phyloP scores from a whole-genome alignment of 2,888 invertebrate species.

The Eustalomyia histrio region DNA sequence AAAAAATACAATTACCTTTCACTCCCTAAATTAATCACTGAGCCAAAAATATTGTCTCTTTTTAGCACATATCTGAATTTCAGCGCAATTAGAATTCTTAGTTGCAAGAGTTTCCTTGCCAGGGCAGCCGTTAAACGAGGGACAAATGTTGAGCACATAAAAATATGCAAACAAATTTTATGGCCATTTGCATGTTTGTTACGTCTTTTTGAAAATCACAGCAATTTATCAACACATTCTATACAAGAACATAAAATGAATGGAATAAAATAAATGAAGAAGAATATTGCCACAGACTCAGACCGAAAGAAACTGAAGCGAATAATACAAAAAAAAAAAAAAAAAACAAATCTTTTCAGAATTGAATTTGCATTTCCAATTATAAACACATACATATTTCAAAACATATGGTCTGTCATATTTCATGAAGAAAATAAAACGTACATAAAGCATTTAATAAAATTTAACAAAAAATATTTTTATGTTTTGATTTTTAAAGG shows the following conservation, averaged over 20 bases:
- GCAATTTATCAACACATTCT: constrained; percentile 59
- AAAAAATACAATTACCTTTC: too few species aligned
- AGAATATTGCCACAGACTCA: constrained; percentile 12
- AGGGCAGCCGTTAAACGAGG: not conserved
- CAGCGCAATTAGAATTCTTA: too few species aligned
- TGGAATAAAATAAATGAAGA: constrained; percentile 28
- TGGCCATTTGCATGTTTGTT: constrained; percentile 57
- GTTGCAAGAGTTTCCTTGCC: too few species aligned
- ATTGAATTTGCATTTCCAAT: constrained; percentile 61
- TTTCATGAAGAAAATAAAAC: constrained; percentile 31
- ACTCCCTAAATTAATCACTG: too few species aligned
- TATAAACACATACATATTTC: constrained; percentile 28
- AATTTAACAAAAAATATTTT: constrained; percentile 4
- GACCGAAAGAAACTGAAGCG: not conserved
- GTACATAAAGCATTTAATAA: constrained; percentile 27
- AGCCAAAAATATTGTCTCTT: too few species aligned
- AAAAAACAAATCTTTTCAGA: constrained; percentile 11
- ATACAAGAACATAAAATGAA: constrained; percentile 8
- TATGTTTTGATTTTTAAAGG: constrained; percentile 28
- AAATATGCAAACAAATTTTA: constrained; percentile 22
- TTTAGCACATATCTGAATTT: too few species aligned
- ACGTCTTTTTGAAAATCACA: constrained; percentile 48
- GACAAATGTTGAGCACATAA: constrained; percentile 6
- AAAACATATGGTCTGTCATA: constrained; percentile 38
- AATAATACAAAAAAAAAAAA: not conserved